Conservation (phyloP, 2,113 vertebrate genomes). For the Neogale vison region DNA sequence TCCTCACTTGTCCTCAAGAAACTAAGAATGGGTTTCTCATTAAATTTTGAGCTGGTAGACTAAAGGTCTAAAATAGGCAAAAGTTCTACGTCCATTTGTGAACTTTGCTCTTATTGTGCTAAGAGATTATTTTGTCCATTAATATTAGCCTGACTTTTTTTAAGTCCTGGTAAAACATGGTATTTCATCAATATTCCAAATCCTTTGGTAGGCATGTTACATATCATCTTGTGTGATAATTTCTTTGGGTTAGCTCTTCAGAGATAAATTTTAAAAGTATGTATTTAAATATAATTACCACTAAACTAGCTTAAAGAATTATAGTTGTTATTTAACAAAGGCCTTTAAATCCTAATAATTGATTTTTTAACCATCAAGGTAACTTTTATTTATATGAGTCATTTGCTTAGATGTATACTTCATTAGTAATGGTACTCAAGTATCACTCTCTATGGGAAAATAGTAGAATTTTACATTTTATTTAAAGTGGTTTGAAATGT, state of each 20-base stretch:
- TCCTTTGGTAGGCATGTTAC: neutral
- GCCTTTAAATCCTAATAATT: neutral
- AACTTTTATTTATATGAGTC: conserved; percentile 1
- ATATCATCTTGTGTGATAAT: neutral
- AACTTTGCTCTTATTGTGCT: neutral
- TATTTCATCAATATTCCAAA: conserved; percentile 33
- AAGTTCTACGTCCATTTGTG: neutral
- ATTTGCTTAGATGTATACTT: neutral
- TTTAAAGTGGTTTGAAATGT: neutral
- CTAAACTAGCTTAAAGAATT: neutral
- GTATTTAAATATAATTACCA: neutral
- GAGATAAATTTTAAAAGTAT: neutral
- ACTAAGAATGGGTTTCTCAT: neutral
- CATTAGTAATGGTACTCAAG: neutral
- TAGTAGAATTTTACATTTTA: neutral
- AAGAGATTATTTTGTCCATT: neutral
- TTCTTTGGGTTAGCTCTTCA: neutral
- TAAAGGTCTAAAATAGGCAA: neutral
- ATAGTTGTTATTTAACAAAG: neutral
- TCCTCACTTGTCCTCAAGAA: neutral
- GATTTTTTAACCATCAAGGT: neutral
- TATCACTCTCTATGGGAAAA: neutral
- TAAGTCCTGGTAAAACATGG: neutral
- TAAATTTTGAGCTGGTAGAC: neutral
- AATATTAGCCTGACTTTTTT: neutral